Evolutionary conservation across 2,888 invertebrate species (phyloP).

Genomic region (Tenthredo notha): DNA sequence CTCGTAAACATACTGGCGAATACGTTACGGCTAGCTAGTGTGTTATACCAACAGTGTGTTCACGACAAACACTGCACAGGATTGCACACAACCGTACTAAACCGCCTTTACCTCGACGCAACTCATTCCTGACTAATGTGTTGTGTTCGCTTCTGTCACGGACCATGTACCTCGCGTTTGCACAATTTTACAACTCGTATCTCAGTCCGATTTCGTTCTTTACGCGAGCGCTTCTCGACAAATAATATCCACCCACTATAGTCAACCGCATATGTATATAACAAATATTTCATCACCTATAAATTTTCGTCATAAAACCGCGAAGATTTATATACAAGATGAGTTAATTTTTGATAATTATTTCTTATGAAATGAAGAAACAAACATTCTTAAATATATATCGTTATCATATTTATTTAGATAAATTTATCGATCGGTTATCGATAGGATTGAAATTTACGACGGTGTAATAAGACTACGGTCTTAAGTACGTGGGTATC

Average conservation of each 20-base stretch:
- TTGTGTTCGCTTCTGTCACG: constrained; percentile 73
- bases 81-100: not conserved
- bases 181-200: constrained; percentile 51
- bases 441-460: not conserved
- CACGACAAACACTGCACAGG: constrained; percentile 3
- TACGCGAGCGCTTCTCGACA: constrained; percentile 13
- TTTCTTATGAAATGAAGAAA: not conserved
- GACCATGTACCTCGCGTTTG: constrained; percentile 68
- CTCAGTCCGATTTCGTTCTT: constrained; percentile 47
- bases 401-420: too few relatives aligned
- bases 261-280: not conserved
- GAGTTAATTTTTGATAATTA: not conserved
- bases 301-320: not conserved
- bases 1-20: constrained; percentile 53
- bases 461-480: not conserved
- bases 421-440: not conserved
- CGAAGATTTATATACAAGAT: not conserved
- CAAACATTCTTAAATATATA: not conserved
- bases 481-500: not conserved
- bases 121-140: constrained; percentile 73
- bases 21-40: not conserved
- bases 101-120: constrained; percentile 39
- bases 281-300: not conserved
- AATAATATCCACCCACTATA: constrained; percentile 48
- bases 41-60: not conserved